Evolutionary conservation across 2,113 vertebrate genomes (phyloP), one percentile per base, ranked within the genome.

Genomic region (Brevimyrus niger): DNA sequence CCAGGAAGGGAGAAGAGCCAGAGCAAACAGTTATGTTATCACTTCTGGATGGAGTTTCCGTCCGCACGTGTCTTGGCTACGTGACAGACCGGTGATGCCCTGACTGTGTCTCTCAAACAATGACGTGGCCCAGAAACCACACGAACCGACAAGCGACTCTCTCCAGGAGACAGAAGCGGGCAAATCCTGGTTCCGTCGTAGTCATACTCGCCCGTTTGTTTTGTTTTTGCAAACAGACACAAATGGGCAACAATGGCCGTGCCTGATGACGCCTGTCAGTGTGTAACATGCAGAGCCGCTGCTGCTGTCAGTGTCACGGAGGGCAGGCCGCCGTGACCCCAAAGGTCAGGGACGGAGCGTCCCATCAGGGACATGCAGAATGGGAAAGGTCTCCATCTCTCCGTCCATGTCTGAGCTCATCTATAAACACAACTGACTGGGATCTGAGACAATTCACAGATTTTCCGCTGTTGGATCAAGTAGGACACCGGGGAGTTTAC

Each of bases 11-110:
- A 90, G 91, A 91, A 82, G 84, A 91, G 92, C 92, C 92, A 94
- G 95, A 96, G 95, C 95, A 95, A 93, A 94, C 83, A 83, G 31
- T 38, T 92, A 88, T 89, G 65, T 53, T 65, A 23, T 86, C 88
- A 89, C 82, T 84, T 86, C 90, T 92, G 91, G 19, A 51, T 88
- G 51, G 38, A 91, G 80, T n/a, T 80, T 83, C 76, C 91, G 17
- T 4, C 91, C 85, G 58, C 87, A 80, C 50, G 83, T 89, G 88
- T 76, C 89, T 86, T 89, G 89, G 46, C 31, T 50, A 10, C 11
- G 6, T 47, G 38, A 47, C 82, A 44, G 82, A 44, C 82, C 9
- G 38, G 15, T 10, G 42, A 10, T 23, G 38, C 82, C 21, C 42
- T 2, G 0, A 48, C 82, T 85, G 82, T 13, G 5, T 42, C 35